Conservation (phyloP, 2,888 invertebrate genomes). For the Malthinus seriepunctatus region DNA sequence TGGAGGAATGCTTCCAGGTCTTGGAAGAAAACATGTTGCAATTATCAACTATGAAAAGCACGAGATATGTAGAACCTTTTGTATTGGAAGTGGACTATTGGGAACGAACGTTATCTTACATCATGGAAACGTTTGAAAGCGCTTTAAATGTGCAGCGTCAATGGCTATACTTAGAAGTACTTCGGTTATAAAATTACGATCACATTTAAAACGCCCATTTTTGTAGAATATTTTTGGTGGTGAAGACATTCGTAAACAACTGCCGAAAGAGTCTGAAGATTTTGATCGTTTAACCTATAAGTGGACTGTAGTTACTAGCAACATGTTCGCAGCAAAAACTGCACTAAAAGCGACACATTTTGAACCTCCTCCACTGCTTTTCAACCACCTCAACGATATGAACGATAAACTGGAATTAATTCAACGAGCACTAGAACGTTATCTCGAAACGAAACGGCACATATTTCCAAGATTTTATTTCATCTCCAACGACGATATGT, state of each 20-base stretch:
- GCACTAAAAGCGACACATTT: conserved; percentile 67
- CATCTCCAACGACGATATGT: conserved; percentile 79
- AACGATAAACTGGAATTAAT: conserved; percentile 77
- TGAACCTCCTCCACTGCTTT: conserved; percentile 63
- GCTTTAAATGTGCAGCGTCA: conserved; percentile 81
- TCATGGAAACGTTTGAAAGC: conserved; percentile 81
- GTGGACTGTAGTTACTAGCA: conserved; percentile 69
- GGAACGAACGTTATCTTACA: conserved; percentile 81
- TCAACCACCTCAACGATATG: conserved; percentile 71
- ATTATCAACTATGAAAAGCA: conserved; percentile 85
- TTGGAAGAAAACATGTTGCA: conserved; percentile 86
- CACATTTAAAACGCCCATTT: not conserved
- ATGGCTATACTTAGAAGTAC: conserved; percentile 80
- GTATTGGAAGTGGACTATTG: conserved; percentile 81
- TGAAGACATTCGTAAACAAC: conserved; percentile 84
- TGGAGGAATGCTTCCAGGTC: conserved; percentile 78
- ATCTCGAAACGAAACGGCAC: conserved; percentile 87
- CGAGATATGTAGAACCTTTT: conserved; percentile 85
- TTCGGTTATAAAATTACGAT: not conserved
- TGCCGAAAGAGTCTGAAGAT: conserved; percentile 74
- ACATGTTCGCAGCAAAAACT: conserved; percentile 59
- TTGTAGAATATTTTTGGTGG: conserved; percentile 79
- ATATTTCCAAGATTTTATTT: conserved; percentile 85
- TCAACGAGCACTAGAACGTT: conserved; percentile 81
- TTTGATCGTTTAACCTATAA: conserved; percentile 74